Evolutionary conservation across 2,797 vertebrate genomes (phyloP), one percentile per base, ranked within the genome.

Genomic region (Manis crassicaudata): DNA sequence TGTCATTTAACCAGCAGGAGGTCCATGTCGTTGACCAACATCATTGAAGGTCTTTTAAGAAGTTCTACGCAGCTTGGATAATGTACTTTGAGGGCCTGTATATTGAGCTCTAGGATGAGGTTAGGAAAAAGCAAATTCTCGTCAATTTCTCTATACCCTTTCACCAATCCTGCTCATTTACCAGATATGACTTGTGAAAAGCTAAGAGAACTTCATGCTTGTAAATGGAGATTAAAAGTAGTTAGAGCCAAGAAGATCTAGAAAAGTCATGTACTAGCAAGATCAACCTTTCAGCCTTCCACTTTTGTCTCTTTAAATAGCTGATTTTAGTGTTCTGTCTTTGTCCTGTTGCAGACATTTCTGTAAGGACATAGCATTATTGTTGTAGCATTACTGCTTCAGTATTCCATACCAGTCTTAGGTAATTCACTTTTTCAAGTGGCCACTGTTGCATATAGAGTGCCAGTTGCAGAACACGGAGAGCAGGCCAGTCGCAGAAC

Each of bases 151-250:
- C 17, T 6, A 76, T 0, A 25, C 2, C 43, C 29, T 65, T 18
- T 6, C 4, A 27, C 20, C 23, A 79, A 35, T 65, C 68, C 25
- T 54, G 21, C 17, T 65, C 54, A 63, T 4, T 82, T 94, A 35
- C 17, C 32, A 84, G 54, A 25, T 43, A 13, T 25, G 27, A 88
- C 12, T 63, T 86, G 35, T 68, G 43, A 58, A 76, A 93, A 90
- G 65, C 75, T 89, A 96, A 88, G 63, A 35, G 43, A 83, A 83
- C 25, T 83, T 91, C 29, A 20, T 73, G 17, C 56, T 63, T 95
- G 29, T 43, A 54, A 79, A n/a, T 54, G 12, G 50, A 84, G 29
- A 92, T 76, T 20, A 75, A 80, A 87, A 75, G 58, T 62, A 89
- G 46, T 62, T 76, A 46, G 11, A 82, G 2, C 72, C 72, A 88